These are phyloP conservation scores for Drosophila orena DNA, from an alignment of 1,140 invertebrate species.

Conservation along the genomic window DNA sequence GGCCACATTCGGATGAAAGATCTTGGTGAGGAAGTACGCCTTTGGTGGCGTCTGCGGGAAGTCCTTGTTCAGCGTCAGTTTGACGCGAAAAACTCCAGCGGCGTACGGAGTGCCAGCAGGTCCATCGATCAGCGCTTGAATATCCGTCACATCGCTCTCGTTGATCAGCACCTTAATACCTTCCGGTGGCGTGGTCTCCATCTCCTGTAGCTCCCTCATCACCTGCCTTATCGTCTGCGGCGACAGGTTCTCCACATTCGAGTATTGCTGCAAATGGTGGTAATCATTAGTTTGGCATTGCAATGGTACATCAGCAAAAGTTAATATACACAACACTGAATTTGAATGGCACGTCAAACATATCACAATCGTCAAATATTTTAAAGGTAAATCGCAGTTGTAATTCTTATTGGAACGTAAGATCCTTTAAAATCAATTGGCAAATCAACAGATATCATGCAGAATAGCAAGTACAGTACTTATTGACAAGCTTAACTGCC, in stretches of 20 bases:
- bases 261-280: conserved; percentile 87
- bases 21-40: conserved; percentile 97
- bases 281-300: conserved; percentile 1
- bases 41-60: conserved; percentile 97
- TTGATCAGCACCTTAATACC: conserved; percentile 95
- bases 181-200: conserved; percentile 92
- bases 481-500: neutral
- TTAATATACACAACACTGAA: neutral
- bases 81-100: conserved; percentile 94
- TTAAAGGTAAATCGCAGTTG: too few species aligned
- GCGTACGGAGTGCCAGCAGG: conserved; percentile 95
- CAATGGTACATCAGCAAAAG: neutral
- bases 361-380: too few species aligned
- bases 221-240: conserved; percentile 96
- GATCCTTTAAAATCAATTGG: neutral
- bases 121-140: conserved; percentile 95
- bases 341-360: neutral
- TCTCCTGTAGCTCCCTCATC: conserved; percentile 92
- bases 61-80: conserved; percentile 95
- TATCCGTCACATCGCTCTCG: conserved; percentile 96
- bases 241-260: conserved; percentile 96
- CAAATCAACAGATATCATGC: too few species aligned
- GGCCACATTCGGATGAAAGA: conserved; percentile 99
- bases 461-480: neutral
- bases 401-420: neutral